Base-by-base conservation (phyloP, 1,140 invertebrate species). In the Gonatopus flavifemur region DNA sequence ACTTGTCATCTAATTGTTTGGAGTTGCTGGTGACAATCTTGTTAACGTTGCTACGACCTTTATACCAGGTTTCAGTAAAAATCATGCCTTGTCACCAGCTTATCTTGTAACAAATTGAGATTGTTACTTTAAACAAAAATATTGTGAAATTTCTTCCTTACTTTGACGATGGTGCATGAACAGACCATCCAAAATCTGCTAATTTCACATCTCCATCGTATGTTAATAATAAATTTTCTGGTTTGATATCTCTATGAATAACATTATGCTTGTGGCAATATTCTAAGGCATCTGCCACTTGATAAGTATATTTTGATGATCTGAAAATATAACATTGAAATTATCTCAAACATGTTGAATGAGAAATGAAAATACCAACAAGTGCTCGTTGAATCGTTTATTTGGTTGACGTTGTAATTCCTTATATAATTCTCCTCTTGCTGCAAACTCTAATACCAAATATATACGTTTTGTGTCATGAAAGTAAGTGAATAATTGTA, bases 121-220 rank as follows among this genome's bases (percentile, higher is more conserved):
- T n/a, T n/a, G n/a, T n/a, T n/a, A n/a, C n/a, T n/a, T n/a, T n/a
- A n/a, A n/a, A n/a, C n/a, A n/a, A n/a, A n/a, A n/a, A n/a, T n/a
- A n/a, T n/a, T n/a, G n/a, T n/a, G n/a, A n/a, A 24, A 4, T 20
- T 41, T 48, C 45, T 16, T 20, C 53, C 63, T 71, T 76, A 89
- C 87, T 86, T 86, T 51, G 87, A 87, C 20, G 89, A 90, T 8
- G 92, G 90, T 5, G 93, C 90, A 78, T 96, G 93, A 7, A 95
- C 93, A 13, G 93, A 95, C 93, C 93, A 96, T 1, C 94, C 94
- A 83, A 97, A 97, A 72, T 97, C 94, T 28, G 91, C 91, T 40
- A 96, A 82, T 77, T 96, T 96, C 0, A 96, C 77, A 69, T 94
- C 85, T 52, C 90, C 90, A 41, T 84, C 81, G 9, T 80, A 75